Conservation (phyloP, 2,888 invertebrate species). For the Rhabditoides inermis region DNA sequence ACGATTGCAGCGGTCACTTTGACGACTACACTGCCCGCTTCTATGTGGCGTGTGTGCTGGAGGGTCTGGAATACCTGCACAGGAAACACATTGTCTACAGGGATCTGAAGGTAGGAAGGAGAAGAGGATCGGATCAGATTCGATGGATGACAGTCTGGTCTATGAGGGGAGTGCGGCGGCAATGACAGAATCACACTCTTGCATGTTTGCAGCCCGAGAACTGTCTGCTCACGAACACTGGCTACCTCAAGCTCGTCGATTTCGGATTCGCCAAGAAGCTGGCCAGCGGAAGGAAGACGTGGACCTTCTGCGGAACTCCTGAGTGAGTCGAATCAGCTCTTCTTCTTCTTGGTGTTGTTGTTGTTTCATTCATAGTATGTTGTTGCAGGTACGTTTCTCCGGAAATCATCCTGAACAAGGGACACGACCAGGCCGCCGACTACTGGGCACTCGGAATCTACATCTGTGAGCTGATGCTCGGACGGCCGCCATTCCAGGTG, state of each 20-base stretch:
- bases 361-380: too few species aligned
- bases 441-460: constrained; percentile 74
- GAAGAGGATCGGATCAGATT: too few species aligned
- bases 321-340: constrained; percentile 55
- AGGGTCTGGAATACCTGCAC: constrained; percentile 93
- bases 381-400: constrained; percentile 59
- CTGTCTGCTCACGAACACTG: constrained; percentile 77
- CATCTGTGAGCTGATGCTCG: constrained; percentile 50
- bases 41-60: constrained; percentile 84
- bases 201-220: constrained; percentile 78
- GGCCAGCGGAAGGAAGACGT: constrained; percentile 71
- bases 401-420: constrained; percentile 77
- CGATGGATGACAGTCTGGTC: too few species aligned
- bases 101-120: too few species aligned
- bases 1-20: too few species aligned
- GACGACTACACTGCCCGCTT: constrained; percentile 59
- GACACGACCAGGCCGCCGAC: constrained; percentile 75
- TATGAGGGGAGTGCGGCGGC: too few species aligned
- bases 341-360: too few species aligned
- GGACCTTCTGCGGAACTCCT: constrained; percentile 89
- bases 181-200: too few species aligned
- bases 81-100: constrained; percentile 87
- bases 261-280: constrained; percentile 88
- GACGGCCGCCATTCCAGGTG: constrained; percentile 46
- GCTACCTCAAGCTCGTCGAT: constrained; percentile 84